Conservation (phyloP, 2,888 invertebrate genomes). For the Hypolimnas misippus region DNA sequence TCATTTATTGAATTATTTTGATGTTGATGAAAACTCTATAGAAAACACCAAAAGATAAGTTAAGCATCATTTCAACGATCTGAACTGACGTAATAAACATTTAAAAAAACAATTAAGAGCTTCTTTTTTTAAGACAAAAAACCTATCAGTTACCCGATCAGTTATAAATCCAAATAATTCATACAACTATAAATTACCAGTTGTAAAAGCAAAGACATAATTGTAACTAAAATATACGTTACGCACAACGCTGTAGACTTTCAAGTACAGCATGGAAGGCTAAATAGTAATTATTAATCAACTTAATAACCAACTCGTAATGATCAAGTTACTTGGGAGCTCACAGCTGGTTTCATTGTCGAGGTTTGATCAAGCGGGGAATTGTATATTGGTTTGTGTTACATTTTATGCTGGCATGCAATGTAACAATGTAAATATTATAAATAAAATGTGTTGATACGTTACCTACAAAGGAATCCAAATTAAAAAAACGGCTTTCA, state of each 20-base stretch:
- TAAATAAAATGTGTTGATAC: too few species aligned
- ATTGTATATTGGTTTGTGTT: background rate
- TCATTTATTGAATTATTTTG: too few species aligned
- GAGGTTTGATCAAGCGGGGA: background rate
- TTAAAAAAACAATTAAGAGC: too few species aligned
- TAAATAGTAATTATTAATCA: slow-evolving; percentile 12
- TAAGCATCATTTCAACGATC: too few species aligned
- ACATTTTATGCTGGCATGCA: too few species aligned
- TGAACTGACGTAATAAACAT: too few species aligned
- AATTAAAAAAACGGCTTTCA: too few species aligned
- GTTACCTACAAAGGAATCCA: too few species aligned
- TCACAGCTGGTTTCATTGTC: background rate
- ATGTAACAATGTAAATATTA: too few species aligned
- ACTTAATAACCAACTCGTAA: background rate
- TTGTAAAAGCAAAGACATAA: background rate
- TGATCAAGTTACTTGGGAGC: slow-evolving; percentile 2
- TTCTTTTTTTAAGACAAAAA: too few species aligned
- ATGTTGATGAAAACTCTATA: too few species aligned
- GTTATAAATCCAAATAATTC: background rate
- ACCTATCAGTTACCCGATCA: background rate
- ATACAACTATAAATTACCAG: background rate
- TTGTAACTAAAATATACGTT: background rate
- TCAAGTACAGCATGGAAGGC: background rate
- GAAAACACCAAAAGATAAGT: too few species aligned
- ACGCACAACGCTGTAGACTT: background rate